Conservation (phyloP, 2,888 invertebrate species). For the Drosophila tripunctata region DNA sequence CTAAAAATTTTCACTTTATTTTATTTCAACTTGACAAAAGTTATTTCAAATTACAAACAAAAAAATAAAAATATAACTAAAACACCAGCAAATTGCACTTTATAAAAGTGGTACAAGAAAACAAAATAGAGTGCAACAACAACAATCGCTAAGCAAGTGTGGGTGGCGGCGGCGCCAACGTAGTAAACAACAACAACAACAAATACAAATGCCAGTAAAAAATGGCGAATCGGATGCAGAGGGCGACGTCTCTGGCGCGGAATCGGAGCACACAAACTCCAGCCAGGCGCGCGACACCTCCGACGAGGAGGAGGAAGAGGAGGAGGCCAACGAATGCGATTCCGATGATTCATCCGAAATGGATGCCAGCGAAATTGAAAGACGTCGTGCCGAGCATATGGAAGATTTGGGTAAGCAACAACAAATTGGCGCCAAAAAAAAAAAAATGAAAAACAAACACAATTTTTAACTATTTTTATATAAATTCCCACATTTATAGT, state of each 20-base stretch:
- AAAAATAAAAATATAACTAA: not conserved
- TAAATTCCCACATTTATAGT: conserved; percentile 84
- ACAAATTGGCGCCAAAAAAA: conserved; percentile 4
- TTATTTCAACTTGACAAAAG: not conserved
- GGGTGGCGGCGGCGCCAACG: not conserved
- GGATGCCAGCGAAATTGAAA: conserved; percentile 96
- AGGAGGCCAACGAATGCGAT: conserved; percentile 90
- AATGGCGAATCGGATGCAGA: conserved; percentile 87
- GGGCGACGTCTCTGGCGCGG: conserved; percentile 88
- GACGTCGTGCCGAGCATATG: conserved; percentile 91
- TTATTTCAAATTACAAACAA: not conserved
- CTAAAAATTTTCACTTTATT: not conserved
- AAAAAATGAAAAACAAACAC: not conserved
- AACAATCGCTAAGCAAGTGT: not conserved
- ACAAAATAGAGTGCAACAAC: not conserved
- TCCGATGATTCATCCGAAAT: conserved; percentile 95
- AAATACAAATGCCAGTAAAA: conserved; percentile 87
- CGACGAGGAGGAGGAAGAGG: conserved; percentile 87
- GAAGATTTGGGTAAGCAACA: conserved; percentile 88
- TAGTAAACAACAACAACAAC: not conserved
- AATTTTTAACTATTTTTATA: not conserved
- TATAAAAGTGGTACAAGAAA: too few species aligned
- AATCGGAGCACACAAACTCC: conserved; percentile 89
- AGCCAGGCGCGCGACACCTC: conserved; percentile 89
- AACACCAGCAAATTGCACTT: too few species aligned